These are phyloP conservation scores for Cromileptes altivelis DNA, from an alignment of 2,113 vertebrate species.

Conservation along the genomic window DNA sequence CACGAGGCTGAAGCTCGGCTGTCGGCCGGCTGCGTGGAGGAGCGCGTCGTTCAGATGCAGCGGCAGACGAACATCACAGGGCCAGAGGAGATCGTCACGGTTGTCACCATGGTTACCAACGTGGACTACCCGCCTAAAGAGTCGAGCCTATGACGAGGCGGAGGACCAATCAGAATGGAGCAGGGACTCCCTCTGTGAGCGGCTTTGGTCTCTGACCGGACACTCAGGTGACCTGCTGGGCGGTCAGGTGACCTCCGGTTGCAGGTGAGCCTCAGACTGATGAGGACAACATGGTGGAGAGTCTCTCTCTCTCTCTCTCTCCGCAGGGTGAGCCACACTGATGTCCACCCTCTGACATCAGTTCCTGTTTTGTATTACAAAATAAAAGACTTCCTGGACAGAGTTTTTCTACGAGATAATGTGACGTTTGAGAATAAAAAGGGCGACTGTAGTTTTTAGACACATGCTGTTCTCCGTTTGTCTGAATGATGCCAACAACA, in stretches of 20 bases:
- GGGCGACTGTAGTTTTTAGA: constrained; percentile 80
- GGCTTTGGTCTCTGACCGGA: not conserved
- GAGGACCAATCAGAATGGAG: constrained; percentile 54
- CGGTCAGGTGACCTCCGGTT: not conserved
- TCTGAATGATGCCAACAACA: constrained; percentile 92
- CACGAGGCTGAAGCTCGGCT: constrained; percentile 93
- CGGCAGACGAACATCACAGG: constrained; percentile 89
- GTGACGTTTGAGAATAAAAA: constrained; percentile 88
- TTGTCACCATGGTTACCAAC: constrained; percentile 97
- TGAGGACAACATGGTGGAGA: not conserved
- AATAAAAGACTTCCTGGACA: constrained; percentile 50
- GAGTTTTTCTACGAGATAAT: constrained; percentile 38
- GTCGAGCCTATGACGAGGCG: constrained; percentile 95
- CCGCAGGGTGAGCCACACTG: not conserved
- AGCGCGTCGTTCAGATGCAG: constrained; percentile 94
- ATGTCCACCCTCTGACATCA: constrained; percentile 5
- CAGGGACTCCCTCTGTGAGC: constrained; percentile 10
- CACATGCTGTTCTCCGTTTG: constrained; percentile 76
- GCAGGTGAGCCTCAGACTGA: constrained; percentile 12
- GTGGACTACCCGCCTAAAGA: constrained; percentile 97
- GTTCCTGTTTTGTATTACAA: constrained; percentile 37
- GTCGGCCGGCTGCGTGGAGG: constrained; percentile 94
- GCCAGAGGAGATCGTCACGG: constrained; percentile 93
- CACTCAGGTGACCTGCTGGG: not conserved
- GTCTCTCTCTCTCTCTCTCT: not conserved